Base-by-base conservation (phyloP, 1,140 invertebrate species). In the Ctenoplectra terminalis region DNA sequence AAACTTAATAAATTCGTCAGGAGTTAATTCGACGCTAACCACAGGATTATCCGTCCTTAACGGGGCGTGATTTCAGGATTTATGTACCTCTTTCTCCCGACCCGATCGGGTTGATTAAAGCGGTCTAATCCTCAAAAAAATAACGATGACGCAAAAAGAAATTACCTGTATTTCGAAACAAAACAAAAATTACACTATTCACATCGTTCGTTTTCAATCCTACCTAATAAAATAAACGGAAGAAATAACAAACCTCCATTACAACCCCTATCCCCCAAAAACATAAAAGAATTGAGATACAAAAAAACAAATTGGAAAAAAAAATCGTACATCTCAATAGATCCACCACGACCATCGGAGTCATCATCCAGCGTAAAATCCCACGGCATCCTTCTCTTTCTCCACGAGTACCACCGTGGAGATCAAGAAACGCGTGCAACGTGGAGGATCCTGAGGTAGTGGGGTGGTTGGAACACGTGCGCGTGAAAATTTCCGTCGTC, bases 401-500 rank as follows among this genome's bases (percentile, higher is more conserved):
- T 31, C 2, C 15, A 29, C n/a, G 48, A 64, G 43, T 26, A 7
- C n/a, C 73, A 17, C 58, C 8, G 1, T 20, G 29, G 69, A 84
- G 81, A 69, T 75, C 56, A 87, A 87, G 86, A 84, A 82, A 84
- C 81, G 82, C 58, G 73, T 84, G 85, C 61, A 73, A 48, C 70
- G 26, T 29, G 43, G 34, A 34, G 52, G 23, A 52, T 50, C 26
- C 31, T 43, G 56, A 37, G 6, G 17, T 80, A 72, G 85, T 64
- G 77, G 67, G 81, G 52, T 52, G 31, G 6, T 43, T 43, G 37
- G 81, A 81, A 90, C 81, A 89, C 84, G 87, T 83, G 88, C 86
- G 85, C 82, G 84, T 86, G 87, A 85, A 81, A 84, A 87, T 86
- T 69, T 74, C 83, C 83, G 67, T 84, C 80, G 74, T 84, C 67